These are phyloP conservation scores for Branchipolynoe longqiensis DNA, from an alignment of 2,888 invertebrate species.

Conservation along the genomic window DNA sequence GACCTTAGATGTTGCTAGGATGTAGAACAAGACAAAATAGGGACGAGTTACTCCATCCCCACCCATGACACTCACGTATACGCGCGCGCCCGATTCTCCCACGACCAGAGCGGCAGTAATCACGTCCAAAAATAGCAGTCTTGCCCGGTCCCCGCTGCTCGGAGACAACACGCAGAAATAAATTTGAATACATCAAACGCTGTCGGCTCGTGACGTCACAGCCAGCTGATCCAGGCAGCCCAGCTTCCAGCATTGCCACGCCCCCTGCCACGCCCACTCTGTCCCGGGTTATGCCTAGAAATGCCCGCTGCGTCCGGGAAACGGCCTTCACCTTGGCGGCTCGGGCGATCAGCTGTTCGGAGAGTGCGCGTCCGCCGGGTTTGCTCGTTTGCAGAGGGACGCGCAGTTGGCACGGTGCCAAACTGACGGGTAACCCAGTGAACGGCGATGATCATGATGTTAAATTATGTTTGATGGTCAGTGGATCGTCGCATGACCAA, in stretches of 20 bases:
- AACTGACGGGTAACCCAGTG: too few relatives aligned
- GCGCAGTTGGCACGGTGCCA: too few relatives aligned
- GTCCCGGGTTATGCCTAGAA: background rate
- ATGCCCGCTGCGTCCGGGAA: background rate
- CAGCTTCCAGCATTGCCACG: background rate
- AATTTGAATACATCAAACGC: conserved; percentile 43
- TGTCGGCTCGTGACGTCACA: conserved; percentile 34
- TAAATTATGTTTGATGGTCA: too few relatives aligned
- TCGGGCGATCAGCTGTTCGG: conserved; percentile 18
- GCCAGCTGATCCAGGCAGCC: conserved; percentile 7
- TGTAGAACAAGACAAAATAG: too few relatives aligned
- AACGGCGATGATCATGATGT: too few relatives aligned
- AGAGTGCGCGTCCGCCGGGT: conserved; percentile 15
- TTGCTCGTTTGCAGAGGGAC: too few relatives aligned
- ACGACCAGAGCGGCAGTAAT: too few relatives aligned
- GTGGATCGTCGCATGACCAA: too few relatives aligned
- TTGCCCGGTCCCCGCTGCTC: background rate
- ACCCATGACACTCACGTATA: too few relatives aligned
- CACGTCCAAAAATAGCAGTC: background rate
- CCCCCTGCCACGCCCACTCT: conserved; percentile 23
- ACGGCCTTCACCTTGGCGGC: conserved; percentile 29
- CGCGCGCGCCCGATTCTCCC: too few relatives aligned
- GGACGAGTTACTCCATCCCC: too few relatives aligned
- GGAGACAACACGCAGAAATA: conserved; percentile 40
- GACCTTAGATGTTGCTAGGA: too few relatives aligned